Conservation (phyloP, 2,113 vertebrate genomes). For the Orthonyx spaldingii region DNA sequence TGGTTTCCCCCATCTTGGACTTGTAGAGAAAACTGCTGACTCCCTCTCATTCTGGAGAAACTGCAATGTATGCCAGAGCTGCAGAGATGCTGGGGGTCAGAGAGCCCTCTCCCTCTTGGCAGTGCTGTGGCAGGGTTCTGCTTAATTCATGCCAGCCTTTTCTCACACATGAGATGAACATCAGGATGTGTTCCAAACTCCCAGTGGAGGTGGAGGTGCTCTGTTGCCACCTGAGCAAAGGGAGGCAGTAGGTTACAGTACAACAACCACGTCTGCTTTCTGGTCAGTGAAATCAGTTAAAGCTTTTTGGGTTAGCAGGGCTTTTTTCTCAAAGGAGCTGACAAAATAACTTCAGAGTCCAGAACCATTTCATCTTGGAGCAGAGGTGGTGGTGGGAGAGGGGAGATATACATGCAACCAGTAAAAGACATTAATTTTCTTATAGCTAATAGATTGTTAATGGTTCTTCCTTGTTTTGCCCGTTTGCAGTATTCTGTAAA, state of each 20-base stretch:
- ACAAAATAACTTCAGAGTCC: not conserved
- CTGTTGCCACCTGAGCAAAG: not conserved
- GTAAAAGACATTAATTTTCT: not conserved
- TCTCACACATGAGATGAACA: rapidly evolving
- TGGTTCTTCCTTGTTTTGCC: not conserved
- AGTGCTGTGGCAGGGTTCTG: not conserved
- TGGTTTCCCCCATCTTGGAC: not conserved
- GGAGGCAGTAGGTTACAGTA: not conserved
- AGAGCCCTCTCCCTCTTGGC: not conserved
- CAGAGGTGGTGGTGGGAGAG: not conserved
- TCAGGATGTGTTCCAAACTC: not conserved
- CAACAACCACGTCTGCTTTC: not conserved
- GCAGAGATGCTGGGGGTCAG: not conserved
- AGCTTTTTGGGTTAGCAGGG: not conserved
- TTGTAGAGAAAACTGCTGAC: not conserved
- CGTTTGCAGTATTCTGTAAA: not conserved
- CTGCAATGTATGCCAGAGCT: not conserved
- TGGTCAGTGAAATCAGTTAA: not conserved
- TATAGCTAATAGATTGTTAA: not conserved
- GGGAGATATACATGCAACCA: not conserved
- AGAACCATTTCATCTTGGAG: not conserved
- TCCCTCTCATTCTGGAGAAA: not conserved
- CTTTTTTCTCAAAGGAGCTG: not conserved
- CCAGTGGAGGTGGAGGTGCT: not conserved
- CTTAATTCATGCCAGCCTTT: rapidly evolving